Base-by-base conservation (phyloP, 2,113 vertebrate genomes). In the Tetraodon nigroviridis region DNA sequence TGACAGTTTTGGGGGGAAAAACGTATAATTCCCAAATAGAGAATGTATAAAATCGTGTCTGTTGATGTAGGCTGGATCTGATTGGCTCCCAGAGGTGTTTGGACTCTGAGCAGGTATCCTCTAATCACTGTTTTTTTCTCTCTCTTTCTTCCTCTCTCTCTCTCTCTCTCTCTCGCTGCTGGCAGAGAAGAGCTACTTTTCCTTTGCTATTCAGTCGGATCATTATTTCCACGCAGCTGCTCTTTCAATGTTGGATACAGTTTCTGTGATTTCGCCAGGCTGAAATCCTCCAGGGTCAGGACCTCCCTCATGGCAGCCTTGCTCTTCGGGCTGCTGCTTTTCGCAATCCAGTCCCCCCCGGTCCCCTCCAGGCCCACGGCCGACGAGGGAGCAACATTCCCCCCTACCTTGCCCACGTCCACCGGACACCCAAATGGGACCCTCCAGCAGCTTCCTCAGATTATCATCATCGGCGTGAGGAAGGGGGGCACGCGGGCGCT, bases 401-500 rank as follows among this genome's bases (percentile, higher is more conserved):
- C 37, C 55, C 80, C 80, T 18, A 65, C 81, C 58, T 24, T 15
- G 45, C 58, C 64, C 18, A 37, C 54, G 18, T 37, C 54, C 45
- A 51, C 37, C 74, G 46, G 70, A 46, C 86, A 90, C 69, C 77
- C 85, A n/a, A 93, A 92, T 14, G 93, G 91, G 74, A 93, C 93
- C 0, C 67, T 79, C 2, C 91, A 84, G 77, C 92, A 90, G 41
- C 89, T 98, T 18, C 97, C 96, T 0, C 91, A 93, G 54, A 93
- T 94, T 51, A 84, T 99, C 75, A 98, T 99, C 71, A 98, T 99
- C 12, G 97, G 97, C 0, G 97, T 99, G 78, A 90, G 95, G 72
- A 99, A 99, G 86, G 95, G 95, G 6, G 96, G 97, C 16, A 99
- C 97, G 0, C 90, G 97, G 55, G 97, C 97, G 0, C 84, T 99